Evolutionary conservation across 2,888 invertebrate genomes (phyloP).

Genomic region (Cecidostiba fungosa): DNA sequence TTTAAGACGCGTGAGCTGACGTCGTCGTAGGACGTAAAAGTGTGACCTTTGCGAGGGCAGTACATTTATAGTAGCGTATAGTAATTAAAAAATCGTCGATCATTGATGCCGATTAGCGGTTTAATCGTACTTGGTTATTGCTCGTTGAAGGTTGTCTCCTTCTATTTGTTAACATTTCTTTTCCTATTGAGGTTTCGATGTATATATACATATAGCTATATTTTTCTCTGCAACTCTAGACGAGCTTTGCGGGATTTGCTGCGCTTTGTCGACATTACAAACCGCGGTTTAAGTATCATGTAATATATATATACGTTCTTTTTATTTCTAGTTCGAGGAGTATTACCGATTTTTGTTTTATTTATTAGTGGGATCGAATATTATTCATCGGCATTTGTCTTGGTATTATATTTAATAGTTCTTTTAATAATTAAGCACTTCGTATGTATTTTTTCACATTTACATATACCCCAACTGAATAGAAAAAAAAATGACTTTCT

Average conservation of each 20-base stretch:
- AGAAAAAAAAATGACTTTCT: too few species aligned
- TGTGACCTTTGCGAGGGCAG: not conserved
- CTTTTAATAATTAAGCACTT: too few species aligned
- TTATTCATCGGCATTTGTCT: not conserved
- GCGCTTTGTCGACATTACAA: not conserved
- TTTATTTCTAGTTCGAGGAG: not conserved
- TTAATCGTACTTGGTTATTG: slow-evolving; percentile 42
- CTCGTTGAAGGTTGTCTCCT: slow-evolving; percentile 36
- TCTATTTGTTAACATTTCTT: not conserved
- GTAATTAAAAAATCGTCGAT: slow-evolving; percentile 37
- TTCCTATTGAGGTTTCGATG: too few species aligned
- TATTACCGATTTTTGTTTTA: not conserved
- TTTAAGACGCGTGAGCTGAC: not conserved
- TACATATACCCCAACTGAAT: too few species aligned
- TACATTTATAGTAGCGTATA: not conserved
- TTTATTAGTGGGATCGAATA: not conserved
- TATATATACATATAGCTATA: too few species aligned
- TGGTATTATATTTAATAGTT: not conserved
- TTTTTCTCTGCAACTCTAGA: not conserved
- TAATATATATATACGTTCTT: not conserved
- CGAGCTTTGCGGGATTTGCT: not conserved
- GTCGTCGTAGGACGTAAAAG: not conserved
- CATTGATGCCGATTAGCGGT: slow-evolving; percentile 40
- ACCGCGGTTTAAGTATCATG: not conserved
- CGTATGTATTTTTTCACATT: too few species aligned